Evolutionary conservation across 2,888 invertebrate genomes (phyloP), one percentile per base, ranked within the genome.

Genomic region (Syrista parreyssii): DNA sequence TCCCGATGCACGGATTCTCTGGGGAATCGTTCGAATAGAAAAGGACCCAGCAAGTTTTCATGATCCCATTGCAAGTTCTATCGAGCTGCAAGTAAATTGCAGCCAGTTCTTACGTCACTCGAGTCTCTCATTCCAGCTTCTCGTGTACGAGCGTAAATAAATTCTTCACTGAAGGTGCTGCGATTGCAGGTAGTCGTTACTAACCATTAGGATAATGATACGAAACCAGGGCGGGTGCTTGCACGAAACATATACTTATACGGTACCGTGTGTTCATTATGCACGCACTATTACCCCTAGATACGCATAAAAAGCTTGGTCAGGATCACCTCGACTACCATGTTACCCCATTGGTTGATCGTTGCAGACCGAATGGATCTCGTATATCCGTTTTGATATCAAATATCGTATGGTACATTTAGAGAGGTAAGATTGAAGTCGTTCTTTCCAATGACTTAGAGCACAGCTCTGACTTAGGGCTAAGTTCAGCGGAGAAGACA

Each of bases 141-240:
- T 23, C 23, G 55, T 55, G 2, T 2, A 55, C 9, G 23, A 9
- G 55, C 23, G 23, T 55, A 55, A 55, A 55, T 55, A 55, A 55
- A 55, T 55, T 55, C 55, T 55, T 0, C 23, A 55, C 6, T 23
- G 55, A 15, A 55, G 55, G 55, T 23, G 55, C 55, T 4, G 55
- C 55, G 15, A 55, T 9, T 55, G 55, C 55, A 55, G 55, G 55
- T 55, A 40, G 71, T 15, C 30, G 71, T 6, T 15, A 32, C 30
- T 4, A 68, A 68, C 73, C 77, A 77, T 77, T 74, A 75, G 74
- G 71, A 78, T 78, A 78, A 78, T 40, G 77, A 78, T 55, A 74
- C 55, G 74, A 77, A 77, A 75, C 75, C 15, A 30, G 75, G 12
- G 74, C 32, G 34, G 40, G 71, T 69, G 32, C 69, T 23, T 12